A percentile compares a stretch with the other conserved stretches of the same genome.
These are phyloP conservation scores for Teleogryllus occipitalis DNA, from an alignment of 1,140 invertebrate genomes.

Conservation along the genomic window DNA sequence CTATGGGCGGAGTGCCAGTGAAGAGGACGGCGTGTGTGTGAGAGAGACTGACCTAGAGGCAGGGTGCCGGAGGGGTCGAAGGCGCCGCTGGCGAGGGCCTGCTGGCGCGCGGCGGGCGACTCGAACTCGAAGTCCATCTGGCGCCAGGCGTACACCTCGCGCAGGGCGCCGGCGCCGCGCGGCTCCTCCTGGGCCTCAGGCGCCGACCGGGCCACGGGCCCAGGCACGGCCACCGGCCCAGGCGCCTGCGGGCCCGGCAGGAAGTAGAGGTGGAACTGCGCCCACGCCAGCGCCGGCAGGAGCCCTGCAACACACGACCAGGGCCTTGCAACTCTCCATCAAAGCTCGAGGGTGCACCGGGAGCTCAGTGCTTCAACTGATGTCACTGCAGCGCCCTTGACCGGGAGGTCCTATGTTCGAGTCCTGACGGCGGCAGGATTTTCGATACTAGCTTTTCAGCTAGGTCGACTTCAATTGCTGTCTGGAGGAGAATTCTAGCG, in stretches of 20 bases:
- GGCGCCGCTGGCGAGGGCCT: background rate
- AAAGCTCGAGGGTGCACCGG: too few relatives aligned
- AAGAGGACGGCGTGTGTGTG: too few relatives aligned
- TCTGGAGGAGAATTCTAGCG: too few relatives aligned
- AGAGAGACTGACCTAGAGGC: background rate
- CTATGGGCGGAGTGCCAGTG: too few relatives aligned
- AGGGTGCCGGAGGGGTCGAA: background rate
- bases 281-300: background rate
- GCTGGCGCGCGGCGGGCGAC: background rate
- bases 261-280: background rate
- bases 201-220: background rate
- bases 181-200: background rate
- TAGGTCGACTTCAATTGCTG: too few relatives aligned
- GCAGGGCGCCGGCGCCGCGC: background rate
- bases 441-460: too few relatives aligned
- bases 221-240: background rate
- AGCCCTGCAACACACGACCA: background rate
- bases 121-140: background rate
- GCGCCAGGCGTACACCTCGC: background rate
- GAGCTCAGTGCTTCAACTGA: too few relatives aligned
- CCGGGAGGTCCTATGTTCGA: too few relatives aligned
- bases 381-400: too few relatives aligned
- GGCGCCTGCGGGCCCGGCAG: too few relatives aligned
- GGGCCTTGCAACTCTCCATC: too few relatives aligned
- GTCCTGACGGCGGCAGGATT: too few relatives aligned